phyloP scores from a whole-genome alignment of 2,888 invertebrate genomes.

The Lordiphosa andalusiaca region DNA sequence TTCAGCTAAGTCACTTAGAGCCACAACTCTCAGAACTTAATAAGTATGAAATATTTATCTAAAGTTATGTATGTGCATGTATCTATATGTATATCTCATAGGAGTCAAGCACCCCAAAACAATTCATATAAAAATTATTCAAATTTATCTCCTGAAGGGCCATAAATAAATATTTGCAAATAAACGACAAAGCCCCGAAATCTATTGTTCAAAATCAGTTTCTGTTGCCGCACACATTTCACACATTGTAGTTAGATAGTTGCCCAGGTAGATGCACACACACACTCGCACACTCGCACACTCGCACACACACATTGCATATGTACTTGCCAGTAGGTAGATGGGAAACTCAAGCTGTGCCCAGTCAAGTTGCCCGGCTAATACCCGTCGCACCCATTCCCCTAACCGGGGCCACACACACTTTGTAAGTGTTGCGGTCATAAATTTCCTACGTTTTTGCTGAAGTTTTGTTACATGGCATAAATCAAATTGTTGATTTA shows the following conservation, averaged over 20 bases:
- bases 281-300: constrained; percentile 22
- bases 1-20: too few relatives aligned
- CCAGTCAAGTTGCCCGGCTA: too few relatives aligned
- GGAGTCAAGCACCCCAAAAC: too few relatives aligned
- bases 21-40: too few relatives aligned
- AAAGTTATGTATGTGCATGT: too few relatives aligned
- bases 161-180: constrained; percentile 8
- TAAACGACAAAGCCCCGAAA: constrained; percentile 7
- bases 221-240: constrained; percentile 14
- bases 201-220: constrained; percentile 21
- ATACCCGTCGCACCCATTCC: too few relatives aligned
- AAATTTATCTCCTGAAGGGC: constrained; percentile 1
- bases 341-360: constrained; percentile 9
- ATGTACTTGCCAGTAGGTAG: not conserved
- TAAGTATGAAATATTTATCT: too few relatives aligned
- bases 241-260: constrained; percentile 37
- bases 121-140: too few relatives aligned
- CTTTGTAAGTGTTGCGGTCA: constrained; percentile 59
- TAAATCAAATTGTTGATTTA: constrained; percentile 69
- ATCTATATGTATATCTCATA: too few relatives aligned
- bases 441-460: constrained; percentile 50
- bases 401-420: constrained; percentile 27
- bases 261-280: constrained; percentile 7
- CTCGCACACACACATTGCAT: too few relatives aligned
- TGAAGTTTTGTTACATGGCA: constrained; percentile 61